Evolutionary conservation across 2,113 vertebrate species (phyloP).

Genomic region (Siniperca chuatsi): DNA sequence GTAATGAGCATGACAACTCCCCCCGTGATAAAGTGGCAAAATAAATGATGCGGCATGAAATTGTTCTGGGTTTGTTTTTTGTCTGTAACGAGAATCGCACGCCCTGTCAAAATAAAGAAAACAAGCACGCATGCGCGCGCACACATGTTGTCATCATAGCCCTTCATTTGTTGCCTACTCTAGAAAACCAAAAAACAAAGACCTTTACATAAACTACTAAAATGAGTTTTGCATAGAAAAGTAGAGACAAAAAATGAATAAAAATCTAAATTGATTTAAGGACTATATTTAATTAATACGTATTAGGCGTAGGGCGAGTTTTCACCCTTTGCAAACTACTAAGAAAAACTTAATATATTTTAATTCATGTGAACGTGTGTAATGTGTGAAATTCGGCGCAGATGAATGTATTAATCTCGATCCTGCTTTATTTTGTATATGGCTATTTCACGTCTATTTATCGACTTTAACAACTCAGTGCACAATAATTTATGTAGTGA

Average conservation of each 20-base stretch:
- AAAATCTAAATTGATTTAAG: not conserved
- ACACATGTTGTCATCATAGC: not conserved
- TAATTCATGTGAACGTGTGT: not conserved
- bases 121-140: not conserved
- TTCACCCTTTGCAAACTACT: not conserved
- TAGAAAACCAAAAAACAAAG: not conserved
- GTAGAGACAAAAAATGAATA: not conserved
- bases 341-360: not conserved
- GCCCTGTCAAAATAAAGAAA: constrained; percentile 12
- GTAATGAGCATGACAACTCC: constrained; percentile 17
- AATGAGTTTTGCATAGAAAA: not conserved
- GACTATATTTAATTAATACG: not conserved
- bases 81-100: not conserved
- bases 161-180: not conserved
- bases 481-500: not conserved
- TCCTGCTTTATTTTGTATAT: not conserved
- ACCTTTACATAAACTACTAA: not conserved
- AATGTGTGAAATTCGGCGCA: not conserved
- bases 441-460: not conserved
- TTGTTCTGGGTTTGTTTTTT: not conserved
- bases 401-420: not conserved
- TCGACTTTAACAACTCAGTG: not conserved
- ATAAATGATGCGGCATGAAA: constrained; percentile 30
- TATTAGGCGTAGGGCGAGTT: not conserved
- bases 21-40: constrained; percentile 15